These are phyloP conservation scores for Oppia nitens DNA, from an alignment of 1,140 invertebrate genomes.

Conservation along the genomic window DNA sequence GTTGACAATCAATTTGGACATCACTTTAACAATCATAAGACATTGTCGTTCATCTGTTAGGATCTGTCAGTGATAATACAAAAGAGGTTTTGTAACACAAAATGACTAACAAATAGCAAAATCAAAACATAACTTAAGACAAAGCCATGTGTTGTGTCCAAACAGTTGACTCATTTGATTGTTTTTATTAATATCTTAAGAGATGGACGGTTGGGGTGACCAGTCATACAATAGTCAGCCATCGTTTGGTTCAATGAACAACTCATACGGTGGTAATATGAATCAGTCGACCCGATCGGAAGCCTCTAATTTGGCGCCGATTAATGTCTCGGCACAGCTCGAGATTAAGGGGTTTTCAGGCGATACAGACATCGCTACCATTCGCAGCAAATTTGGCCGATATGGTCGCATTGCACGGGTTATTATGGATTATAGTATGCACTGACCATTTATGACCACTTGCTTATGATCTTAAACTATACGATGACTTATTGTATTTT, in stretches of 20 bases:
- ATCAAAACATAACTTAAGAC: neutral
- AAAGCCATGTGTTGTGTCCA: too few relatives aligned
- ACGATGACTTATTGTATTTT: neutral
- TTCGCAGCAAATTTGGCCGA: constrained; percentile 4
- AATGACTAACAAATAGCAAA: neutral
- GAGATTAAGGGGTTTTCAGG: neutral
- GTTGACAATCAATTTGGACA: too few relatives aligned
- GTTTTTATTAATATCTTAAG: too few relatives aligned
- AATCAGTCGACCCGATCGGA: neutral
- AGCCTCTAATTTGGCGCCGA: neutral
- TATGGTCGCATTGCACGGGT: constrained; percentile 4
- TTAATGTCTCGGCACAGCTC: neutral
- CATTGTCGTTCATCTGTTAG: too few relatives aligned
- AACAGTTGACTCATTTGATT: too few relatives aligned
- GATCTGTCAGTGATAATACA: too few relatives aligned
- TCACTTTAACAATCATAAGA: too few relatives aligned
- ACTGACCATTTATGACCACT: neutral
- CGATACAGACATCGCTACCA: neutral
- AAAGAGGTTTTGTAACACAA: too few relatives aligned
- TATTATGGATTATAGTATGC: neutral
- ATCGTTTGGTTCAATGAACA: neutral
- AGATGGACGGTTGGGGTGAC: neutral
- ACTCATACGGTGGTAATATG: neutral
- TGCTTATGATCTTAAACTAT: neutral
- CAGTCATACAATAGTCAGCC: neutral